Conservation (phyloP, 2,888 invertebrate genomes). For the Limnephilus lunatus region DNA sequence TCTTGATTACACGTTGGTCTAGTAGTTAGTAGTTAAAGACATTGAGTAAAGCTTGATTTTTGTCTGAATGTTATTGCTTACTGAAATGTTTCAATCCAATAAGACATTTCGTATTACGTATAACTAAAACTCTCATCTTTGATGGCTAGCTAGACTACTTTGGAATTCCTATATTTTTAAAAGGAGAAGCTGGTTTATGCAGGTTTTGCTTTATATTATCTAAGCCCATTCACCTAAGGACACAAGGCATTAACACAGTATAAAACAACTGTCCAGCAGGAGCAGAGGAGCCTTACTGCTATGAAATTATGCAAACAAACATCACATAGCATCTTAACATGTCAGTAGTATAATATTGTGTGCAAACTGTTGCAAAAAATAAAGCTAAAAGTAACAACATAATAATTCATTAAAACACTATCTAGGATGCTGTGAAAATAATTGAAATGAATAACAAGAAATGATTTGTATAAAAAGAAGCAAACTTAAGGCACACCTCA, state of each 20-base stretch:
- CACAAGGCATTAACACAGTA: conserved; percentile 12
- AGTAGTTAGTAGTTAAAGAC: not conserved
- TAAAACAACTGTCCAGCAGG: not conserved
- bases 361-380: conserved; percentile 6
- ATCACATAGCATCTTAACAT: not conserved
- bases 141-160: conserved; percentile 11
- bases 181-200: not conserved
- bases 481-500: not conserved
- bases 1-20: not conserved
- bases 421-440: not conserved
- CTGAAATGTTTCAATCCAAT: not conserved
- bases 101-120: not conserved
- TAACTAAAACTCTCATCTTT: not conserved
- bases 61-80: not conserved
- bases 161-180: conserved; percentile 2
- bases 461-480: conserved; percentile 2
- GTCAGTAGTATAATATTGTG: not conserved
- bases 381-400: not conserved
- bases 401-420: not conserved
- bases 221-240: conserved; percentile 28
- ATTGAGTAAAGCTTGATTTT: not conserved
- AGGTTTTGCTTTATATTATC: conserved; percentile 7
- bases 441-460: not conserved
- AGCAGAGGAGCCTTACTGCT: conserved; percentile 3
- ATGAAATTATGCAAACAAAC: conserved; percentile 16